A percentile compares a stretch with the other conserved stretches of the same genome.
Conservation (phyloP, 2,113 vertebrate species). For the Sturnira hondurensis region DNA sequence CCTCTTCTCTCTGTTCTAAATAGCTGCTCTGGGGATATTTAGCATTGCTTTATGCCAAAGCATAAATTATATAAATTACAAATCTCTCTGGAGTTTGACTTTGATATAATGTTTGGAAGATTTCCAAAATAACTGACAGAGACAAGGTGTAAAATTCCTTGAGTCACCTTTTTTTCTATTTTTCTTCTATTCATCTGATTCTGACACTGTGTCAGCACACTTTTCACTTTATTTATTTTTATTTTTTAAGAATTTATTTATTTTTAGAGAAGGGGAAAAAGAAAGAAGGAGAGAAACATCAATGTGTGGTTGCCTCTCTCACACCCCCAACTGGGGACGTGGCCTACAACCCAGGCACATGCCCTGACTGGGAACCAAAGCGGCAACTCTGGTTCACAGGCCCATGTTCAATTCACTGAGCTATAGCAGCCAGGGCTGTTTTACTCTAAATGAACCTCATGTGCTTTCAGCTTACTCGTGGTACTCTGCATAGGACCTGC, state of each 20-base stretch:
- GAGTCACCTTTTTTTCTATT: neutral
- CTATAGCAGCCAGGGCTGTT: neutral
- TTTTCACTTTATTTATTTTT: neutral
- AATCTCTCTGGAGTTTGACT: neutral
- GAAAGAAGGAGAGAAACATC: too few relatives aligned
- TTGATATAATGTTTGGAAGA: neutral
- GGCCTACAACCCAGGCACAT: too few relatives aligned
- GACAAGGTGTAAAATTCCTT: neutral
- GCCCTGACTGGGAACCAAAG: too few relatives aligned
- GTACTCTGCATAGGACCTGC: neutral
- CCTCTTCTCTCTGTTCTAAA: neutral
- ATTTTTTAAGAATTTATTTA: too few relatives aligned
- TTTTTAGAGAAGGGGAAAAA: too few relatives aligned
- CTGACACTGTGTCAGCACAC: neutral
- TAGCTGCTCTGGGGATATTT: neutral
- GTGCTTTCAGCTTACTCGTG: slow-evolving; percentile 20
- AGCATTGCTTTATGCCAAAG: neutral
- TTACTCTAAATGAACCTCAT: neutral
- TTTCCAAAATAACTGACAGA: slow-evolving; percentile 13
- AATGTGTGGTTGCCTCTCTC: too few relatives aligned
- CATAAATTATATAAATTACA: neutral
- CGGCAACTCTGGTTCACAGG: too few relatives aligned
- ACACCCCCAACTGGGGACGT: too few relatives aligned
- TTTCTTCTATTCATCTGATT: neutral
- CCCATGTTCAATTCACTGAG: too few relatives aligned